Conservation (phyloP, 30 jellyfish, hydroid and myxozoan species). For the Aurelia aurita region DNA sequence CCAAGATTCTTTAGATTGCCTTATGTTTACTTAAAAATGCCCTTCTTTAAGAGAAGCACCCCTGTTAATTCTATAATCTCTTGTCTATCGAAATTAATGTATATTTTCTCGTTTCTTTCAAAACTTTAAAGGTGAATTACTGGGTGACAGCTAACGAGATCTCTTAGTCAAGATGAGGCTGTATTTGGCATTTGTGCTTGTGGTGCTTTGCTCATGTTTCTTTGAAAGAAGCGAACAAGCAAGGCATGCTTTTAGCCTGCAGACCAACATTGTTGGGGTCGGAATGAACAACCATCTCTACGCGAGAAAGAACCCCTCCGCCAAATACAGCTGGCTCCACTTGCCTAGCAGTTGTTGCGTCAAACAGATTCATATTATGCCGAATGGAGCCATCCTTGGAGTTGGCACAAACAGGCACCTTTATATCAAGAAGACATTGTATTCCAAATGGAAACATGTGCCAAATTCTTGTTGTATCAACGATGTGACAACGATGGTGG, state of each 20-base stretch:
- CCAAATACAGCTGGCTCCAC: neutral
- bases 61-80: too few relatives aligned
- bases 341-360: constrained; percentile 33
- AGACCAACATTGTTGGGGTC: neutral
- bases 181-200: too few relatives aligned
- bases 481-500: constrained; percentile 1
- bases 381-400: constrained; percentile 17
- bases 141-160: too few relatives aligned
- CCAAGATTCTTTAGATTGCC: too few relatives aligned
- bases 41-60: too few relatives aligned
- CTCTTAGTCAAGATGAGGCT: too few relatives aligned
- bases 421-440: constrained; percentile 3
- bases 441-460: constrained; percentile 3
- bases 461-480: constrained; percentile 30
- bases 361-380: constrained; percentile 1
- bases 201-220: too few relatives aligned
- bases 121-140: too few relatives aligned
- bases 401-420: constrained; percentile 23
- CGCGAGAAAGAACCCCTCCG: constrained; percentile 1
- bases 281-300: constrained; percentile 7
- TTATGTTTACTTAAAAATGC: too few relatives aligned
- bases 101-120: too few relatives aligned
- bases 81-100: too few relatives aligned
- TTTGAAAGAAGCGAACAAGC: too few relatives aligned
- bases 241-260: neutral